Evolutionary conservation across 2,797 vertebrate species (phyloP).

Genomic region (Arctocebus calabarensis): DNA sequence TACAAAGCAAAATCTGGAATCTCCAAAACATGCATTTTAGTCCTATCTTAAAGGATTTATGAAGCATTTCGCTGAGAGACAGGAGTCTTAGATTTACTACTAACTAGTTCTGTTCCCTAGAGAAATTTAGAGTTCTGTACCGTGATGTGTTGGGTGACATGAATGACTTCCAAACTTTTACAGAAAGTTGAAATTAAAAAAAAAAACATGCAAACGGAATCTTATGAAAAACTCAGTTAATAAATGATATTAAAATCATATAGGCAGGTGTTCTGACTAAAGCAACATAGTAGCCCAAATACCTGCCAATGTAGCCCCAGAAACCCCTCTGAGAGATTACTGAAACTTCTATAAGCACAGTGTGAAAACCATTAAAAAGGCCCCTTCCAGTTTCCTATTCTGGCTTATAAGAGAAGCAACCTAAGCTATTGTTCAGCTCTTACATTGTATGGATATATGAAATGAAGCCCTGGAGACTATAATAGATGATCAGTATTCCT

Average conservation of each 20-base stretch:
- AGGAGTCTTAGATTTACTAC: too few relatives aligned
- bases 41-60: background rate
- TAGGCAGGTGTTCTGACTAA: background rate
- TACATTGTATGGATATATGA: background rate
- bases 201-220: background rate
- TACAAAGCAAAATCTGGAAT: background rate
- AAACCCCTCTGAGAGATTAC: background rate
- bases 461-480: background rate
- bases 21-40: background rate
- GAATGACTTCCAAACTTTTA: background rate
- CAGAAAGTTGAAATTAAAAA: background rate
- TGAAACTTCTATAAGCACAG: background rate
- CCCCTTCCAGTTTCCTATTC: background rate
- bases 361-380: slow-evolving; percentile 43
- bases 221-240: background rate
- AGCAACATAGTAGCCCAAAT: background rate
- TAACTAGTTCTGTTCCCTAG: background rate
- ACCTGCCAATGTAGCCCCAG: background rate
- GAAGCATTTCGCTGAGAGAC: background rate
- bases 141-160: background rate
- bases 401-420: background rate
- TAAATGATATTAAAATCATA: background rate
- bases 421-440: background rate
- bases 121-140: slow-evolving; percentile 10
- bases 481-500: background rate